Conservation (phyloP, 2,888 invertebrate genomes). For the Cerceris ruficornis region DNA sequence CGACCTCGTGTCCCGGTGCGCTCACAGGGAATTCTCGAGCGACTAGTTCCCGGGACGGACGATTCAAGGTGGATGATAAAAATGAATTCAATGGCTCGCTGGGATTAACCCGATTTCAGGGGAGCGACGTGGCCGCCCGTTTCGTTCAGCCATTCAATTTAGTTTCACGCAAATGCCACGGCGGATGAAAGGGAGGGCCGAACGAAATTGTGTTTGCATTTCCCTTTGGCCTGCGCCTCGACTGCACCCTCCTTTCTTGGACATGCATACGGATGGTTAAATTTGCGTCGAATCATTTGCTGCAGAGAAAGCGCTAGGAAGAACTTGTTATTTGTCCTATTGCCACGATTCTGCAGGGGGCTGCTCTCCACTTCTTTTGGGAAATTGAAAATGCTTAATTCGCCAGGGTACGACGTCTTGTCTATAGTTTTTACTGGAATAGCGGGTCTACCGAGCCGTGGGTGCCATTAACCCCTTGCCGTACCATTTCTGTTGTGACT, state of each 20-base stretch:
- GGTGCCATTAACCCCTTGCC: background rate
- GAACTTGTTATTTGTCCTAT: slow-evolving; percentile 39
- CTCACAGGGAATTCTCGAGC: slow-evolving; percentile 12
- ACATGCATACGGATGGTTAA: slow-evolving; percentile 49
- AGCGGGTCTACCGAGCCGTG: too few relatives aligned
- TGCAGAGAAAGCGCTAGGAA: slow-evolving; percentile 1
- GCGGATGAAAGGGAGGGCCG: slow-evolving; percentile 15
- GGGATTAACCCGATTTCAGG: slow-evolving; percentile 57
- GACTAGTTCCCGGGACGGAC: slow-evolving; percentile 16
- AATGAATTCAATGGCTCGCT: slow-evolving; percentile 59
- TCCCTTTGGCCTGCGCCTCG: slow-evolving; percentile 49
- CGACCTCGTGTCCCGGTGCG: background rate
- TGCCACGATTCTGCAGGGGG: slow-evolving; percentile 6
- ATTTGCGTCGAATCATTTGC: slow-evolving; percentile 41
- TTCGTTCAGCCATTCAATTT: slow-evolving; percentile 64
- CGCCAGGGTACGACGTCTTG: background rate
- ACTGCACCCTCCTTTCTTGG: slow-evolving; percentile 45
- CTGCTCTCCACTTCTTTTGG: background rate
- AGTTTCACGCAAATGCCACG: slow-evolving; percentile 54
- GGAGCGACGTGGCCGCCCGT: slow-evolving; percentile 43
- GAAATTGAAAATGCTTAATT: slow-evolving; percentile 30
- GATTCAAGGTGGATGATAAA: slow-evolving; percentile 53
- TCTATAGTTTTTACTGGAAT: background rate
- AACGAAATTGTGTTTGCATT: slow-evolving; percentile 55
- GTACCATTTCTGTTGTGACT: too few relatives aligned